Evolutionary conservation across 2,113 vertebrate genomes (phyloP).

Genomic region (Sylvietta virens): DNA sequence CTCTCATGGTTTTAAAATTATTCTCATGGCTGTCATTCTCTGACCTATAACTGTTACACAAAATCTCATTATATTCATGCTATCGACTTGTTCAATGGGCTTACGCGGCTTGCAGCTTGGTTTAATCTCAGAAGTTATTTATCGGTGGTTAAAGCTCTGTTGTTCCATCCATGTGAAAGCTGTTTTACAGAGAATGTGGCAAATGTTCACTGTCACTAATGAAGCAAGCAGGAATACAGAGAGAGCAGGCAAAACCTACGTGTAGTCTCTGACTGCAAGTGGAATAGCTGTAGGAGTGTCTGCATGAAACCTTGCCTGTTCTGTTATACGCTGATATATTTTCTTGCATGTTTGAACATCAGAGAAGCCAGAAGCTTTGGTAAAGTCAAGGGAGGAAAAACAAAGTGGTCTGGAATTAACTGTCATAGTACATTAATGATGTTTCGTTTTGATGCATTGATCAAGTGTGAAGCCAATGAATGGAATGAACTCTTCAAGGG

Average conservation of each 20-base stretch:
- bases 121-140: slow-evolving; percentile 21
- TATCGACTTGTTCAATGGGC: background rate
- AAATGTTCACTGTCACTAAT: background rate
- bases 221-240: background rate
- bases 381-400: background rate
- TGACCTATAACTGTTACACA: slow-evolving; percentile 14
- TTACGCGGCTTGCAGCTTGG: background rate
- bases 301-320: background rate
- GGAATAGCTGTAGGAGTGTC: background rate
- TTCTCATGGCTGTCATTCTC: slow-evolving; percentile 3
- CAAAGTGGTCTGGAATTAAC: background rate
- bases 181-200: background rate
- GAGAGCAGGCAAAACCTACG: background rate
- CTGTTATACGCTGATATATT: background rate
- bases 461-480: background rate
- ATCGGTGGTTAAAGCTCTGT: background rate
- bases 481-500: background rate
- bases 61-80: background rate
- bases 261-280: background rate
- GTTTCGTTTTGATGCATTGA: background rate
- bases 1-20: slow-evolving; percentile 4
- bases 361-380: background rate
- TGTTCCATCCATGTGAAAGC: background rate
- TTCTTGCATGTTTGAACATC: background rate
- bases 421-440: background rate